Evolutionary conservation across 2,888 invertebrate genomes (phyloP).

Genomic region (Drosophila nigricruria): DNA sequence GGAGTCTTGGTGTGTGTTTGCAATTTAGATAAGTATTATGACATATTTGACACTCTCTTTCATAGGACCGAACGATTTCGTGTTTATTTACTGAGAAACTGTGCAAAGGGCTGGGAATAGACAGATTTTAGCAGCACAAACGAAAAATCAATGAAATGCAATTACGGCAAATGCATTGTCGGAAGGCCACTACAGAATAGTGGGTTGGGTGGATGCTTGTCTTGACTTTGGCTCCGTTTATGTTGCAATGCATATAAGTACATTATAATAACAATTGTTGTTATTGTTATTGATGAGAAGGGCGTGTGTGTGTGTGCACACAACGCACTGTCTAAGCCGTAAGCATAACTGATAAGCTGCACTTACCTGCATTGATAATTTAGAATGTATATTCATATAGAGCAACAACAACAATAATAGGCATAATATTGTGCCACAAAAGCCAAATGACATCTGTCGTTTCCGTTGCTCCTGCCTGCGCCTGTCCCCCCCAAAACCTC

Average conservation of each 20-base stretch:
- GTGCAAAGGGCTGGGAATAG: slow-evolving; percentile 25
- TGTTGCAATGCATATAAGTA: slow-evolving; percentile 47
- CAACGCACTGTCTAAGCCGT: slow-evolving; percentile 49
- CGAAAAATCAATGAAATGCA: slow-evolving; percentile 82
- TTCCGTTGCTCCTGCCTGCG: slow-evolving; percentile 44
- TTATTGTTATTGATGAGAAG: slow-evolving; percentile 65
- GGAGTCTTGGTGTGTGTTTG: slow-evolving; percentile 41
- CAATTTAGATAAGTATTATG: slow-evolving; percentile 82
- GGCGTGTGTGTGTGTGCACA: slow-evolving; percentile 41
- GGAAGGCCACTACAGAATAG: slow-evolving; percentile 23
- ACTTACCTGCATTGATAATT: slow-evolving; percentile 82
- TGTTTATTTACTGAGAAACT: slow-evolving; percentile 66
- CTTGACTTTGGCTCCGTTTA: slow-evolving; percentile 29
- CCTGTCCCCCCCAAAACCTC: slow-evolving; percentile 13
- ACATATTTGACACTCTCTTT: slow-evolving; percentile 81
- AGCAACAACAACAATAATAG: slow-evolving; percentile 37
- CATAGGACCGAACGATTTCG: slow-evolving; percentile 52
- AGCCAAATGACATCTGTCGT: slow-evolving; percentile 73
- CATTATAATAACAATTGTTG: slow-evolving; percentile 73
- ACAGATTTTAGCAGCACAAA: slow-evolving; percentile 17
- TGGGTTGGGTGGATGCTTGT: background rate
- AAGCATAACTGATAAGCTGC: slow-evolving; percentile 81
- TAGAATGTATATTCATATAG: slow-evolving; percentile 73
- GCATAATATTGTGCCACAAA: slow-evolving; percentile 69
- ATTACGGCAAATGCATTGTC: slow-evolving; percentile 74